Evolutionary conservation across 2,888 invertebrate species (phyloP).

Genomic region (Drosophila lutescens): DNA sequence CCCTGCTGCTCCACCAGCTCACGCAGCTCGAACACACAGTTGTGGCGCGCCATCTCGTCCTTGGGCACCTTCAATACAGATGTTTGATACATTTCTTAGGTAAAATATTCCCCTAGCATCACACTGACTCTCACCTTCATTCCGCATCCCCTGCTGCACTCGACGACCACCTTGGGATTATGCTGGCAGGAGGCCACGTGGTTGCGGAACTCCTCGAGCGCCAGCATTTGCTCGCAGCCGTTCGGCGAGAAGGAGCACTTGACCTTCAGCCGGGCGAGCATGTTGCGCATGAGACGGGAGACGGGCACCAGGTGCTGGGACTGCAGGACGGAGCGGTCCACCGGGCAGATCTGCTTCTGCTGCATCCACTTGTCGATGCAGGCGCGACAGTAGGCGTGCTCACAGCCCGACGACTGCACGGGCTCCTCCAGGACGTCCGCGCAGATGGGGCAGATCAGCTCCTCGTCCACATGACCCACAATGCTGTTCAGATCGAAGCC

Average conservation of each 20-base stretch:
- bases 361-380: conserved; percentile 66
- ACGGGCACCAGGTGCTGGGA: conserved; percentile 45
- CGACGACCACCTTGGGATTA: conserved; percentile 47
- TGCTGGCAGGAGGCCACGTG: conserved; percentile 46
- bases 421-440: conserved; percentile 64
- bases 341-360: conserved; percentile 60
- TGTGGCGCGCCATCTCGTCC: conserved; percentile 56
- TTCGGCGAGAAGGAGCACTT: conserved; percentile 49
- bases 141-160: conserved; percentile 55
- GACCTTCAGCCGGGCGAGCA: conserved; percentile 58
- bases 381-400: conserved; percentile 59
- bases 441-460: conserved; percentile 65
- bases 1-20: conserved; percentile 21
- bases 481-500: conserved; percentile 58
- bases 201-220: conserved; percentile 43
- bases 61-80: conserved; percentile 43
- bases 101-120: too few species aligned
- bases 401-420: conserved; percentile 58
- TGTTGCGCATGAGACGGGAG: conserved; percentile 66
- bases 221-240: conserved; percentile 41
- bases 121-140: conserved; percentile 38
- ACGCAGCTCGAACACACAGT: conserved; percentile 58
- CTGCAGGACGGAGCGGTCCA: conserved; percentile 55
- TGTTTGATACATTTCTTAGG: too few species aligned
- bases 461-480: conserved; percentile 64